Evolutionary conservation across 2,113 vertebrate species (phyloP).

Genomic region (Chrysochloris asiatica): DNA sequence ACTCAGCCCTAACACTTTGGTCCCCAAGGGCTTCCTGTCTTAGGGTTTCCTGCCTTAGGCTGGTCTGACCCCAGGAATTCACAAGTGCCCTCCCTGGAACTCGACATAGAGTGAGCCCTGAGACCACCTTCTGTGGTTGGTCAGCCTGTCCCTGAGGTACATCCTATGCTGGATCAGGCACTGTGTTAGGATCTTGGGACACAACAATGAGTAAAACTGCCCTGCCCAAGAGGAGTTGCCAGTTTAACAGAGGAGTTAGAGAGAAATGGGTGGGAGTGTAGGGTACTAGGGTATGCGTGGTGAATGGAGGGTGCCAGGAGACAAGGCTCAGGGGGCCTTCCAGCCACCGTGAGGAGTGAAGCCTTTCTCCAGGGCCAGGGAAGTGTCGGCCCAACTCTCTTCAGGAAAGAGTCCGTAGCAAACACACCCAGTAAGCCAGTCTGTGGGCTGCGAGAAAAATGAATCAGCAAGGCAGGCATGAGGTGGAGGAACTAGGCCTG

Average conservation of each 20-base stretch:
- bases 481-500: neutral
- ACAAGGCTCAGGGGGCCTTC: neutral
- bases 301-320: no score
- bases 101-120: neutral
- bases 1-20: no score
- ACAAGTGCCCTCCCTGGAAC: neutral
- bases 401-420: neutral
- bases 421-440: neutral
- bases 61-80: neutral
- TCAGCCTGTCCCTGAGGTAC: no score
- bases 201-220: no score
- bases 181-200: neutral
- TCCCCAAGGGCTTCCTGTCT: no score
- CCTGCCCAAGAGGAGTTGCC: neutral
- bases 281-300: neutral
- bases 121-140: no score
- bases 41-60: neutral
- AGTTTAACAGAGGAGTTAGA: rapidly evolving
- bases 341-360: neutral
- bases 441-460: neutral
- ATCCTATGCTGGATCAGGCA: neutral
- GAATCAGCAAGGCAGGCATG: no score
- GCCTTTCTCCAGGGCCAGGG: neutral
- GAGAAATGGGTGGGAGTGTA: neutral
- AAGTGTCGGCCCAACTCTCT: neutral